Evolutionary conservation across 1,140 invertebrate species (phyloP).

Genomic region (Globodera rostochiensis): DNA sequence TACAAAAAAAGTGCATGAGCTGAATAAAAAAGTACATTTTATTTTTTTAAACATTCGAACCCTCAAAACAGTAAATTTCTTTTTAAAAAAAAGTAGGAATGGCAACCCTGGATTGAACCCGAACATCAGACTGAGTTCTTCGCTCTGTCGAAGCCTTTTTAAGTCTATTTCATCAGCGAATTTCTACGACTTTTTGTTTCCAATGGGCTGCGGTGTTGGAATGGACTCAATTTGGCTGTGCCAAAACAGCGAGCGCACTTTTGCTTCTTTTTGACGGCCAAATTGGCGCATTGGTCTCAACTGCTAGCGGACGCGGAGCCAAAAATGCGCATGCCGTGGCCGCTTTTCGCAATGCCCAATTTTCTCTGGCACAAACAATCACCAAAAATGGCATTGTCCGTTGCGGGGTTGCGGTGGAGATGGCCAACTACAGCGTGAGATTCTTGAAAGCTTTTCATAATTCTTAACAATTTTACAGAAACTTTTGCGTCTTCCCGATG

Average conservation of each 20-base stretch:
- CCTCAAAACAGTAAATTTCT: too few relatives aligned
- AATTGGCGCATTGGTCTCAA: slow-evolving; percentile 73
- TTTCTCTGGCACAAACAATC: slow-evolving; percentile 71
- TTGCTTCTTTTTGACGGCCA: slow-evolving; percentile 65
- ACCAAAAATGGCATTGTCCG: slow-evolving; percentile 68
- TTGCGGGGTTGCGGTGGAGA: slow-evolving; percentile 64
- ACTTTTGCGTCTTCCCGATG: slow-evolving; percentile 64
- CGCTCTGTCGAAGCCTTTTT: too few relatives aligned
- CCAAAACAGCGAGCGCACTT: slow-evolving; percentile 14
- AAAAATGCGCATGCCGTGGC: slow-evolving; percentile 71
- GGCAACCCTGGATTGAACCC: too few relatives aligned
- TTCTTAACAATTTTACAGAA: slow-evolving; percentile 53
- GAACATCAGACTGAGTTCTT: too few relatives aligned
- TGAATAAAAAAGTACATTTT: too few relatives aligned
- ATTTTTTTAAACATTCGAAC: too few relatives aligned
- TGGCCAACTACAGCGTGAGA: slow-evolving; percentile 53
- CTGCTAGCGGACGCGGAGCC: slow-evolving; percentile 52
- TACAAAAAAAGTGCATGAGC: too few relatives aligned
- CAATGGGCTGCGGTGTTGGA: slow-evolving; percentile 72
- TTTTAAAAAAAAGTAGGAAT: too few relatives aligned
- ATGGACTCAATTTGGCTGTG: slow-evolving; percentile 64
- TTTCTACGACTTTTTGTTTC: slow-evolving; percentile 73
- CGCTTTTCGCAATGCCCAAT: slow-evolving; percentile 36
- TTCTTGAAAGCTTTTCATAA: neutral
- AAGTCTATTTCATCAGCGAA: slow-evolving; percentile 65